Percentiles rank a stretch among this genome's conserved stretches.
These are phyloP conservation scores for Scaptodrosophila latifasciaeformis DNA, from an alignment of 2,888 invertebrate genomes.

Conservation along the genomic window DNA sequence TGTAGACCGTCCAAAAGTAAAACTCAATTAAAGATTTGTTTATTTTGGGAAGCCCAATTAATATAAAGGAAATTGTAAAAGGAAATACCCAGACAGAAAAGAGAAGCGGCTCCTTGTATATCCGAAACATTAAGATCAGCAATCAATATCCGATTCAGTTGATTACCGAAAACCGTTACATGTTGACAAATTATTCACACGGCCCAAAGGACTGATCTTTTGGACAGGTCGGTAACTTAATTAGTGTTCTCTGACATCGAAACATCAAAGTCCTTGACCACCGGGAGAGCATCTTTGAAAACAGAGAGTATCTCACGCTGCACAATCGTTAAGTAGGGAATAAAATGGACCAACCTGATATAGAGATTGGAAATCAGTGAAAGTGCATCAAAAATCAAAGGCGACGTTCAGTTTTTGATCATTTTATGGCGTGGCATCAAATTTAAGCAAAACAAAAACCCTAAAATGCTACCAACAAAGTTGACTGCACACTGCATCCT, in stretches of 20 bases:
- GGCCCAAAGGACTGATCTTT: constrained; percentile 40
- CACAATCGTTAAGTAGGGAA: constrained; percentile 29
- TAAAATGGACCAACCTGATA: too few species aligned
- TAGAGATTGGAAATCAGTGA: too few species aligned
- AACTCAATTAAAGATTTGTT: constrained; percentile 33
- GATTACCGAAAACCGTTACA: constrained; percentile 47
- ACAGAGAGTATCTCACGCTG: constrained; percentile 58
- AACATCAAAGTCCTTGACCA: constrained; percentile 17
- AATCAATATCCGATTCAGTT: constrained; percentile 51
- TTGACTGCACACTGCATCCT: too few species aligned
- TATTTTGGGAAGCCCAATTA: constrained; percentile 60
- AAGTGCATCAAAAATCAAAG: constrained; percentile 66
- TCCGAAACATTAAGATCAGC: neutral
- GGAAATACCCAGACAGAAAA: too few species aligned
- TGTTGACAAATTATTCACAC: constrained; percentile 65
- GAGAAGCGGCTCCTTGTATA: too few species aligned
- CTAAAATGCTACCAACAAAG: constrained; percentile 50
- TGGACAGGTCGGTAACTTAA: constrained; percentile 60
- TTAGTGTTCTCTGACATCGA: constrained; percentile 35
- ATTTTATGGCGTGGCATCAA: constrained; percentile 59
- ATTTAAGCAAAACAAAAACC: constrained; percentile 52
- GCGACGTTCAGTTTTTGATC: constrained; percentile 51
- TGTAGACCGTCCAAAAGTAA: constrained; percentile 16
- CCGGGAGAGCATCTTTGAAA: constrained; percentile 15
- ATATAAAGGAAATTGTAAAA: too few species aligned